Base-by-base conservation (phyloP, 2,888 invertebrate species). In the Apocheima hispidaria region DNA sequence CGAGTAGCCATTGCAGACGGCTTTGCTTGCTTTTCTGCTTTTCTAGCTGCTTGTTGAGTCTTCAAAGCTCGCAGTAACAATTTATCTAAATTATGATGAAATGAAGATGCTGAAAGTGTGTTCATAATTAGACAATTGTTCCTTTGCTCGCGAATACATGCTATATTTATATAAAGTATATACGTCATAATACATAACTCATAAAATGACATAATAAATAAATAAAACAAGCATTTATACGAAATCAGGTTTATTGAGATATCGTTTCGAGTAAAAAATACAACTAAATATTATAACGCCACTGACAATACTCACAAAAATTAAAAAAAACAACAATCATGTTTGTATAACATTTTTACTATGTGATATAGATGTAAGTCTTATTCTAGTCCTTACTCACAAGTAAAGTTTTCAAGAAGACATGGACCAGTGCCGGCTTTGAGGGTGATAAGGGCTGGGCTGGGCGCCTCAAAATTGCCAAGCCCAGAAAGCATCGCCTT, bases 241-340 rank as follows among this genome's bases (percentile, higher is more conserved):
- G 63, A 65, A 69, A 69, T 65, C 44, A 58, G 49, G 7, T 69
- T 60, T 65, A 64, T 64, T 63, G 48, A 63, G 30, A 59, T 52
- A 52, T 40, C 36, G 16, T 30, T 41, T 18, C 18, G 40, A 55
- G 60, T 63, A 61, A 21, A n/a, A 21, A 41, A 63, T 63, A 63
- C 10, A 62, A 63, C 44, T 52, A 65, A 51, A 46, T 51, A 67
- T 60, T 62, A 12, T 10, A 46, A 41, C 16, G 59, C 35, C n/a
- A n/a, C 33, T 36, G 7, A 20, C 14, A 36, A 46, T 44, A 36
- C 38, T 38, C 18, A 52, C 20, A 18, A 50, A 35, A 12, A 40
- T 9, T 12, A 28, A 14, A 20, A 12, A 6, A 18, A 20, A 40
- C 10, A 12, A 1, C 3, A 0, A 18, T 10, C 2, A 21, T 21